Evolutionary conservation across 2,888 invertebrate genomes (phyloP), one percentile per base, ranked within the genome.

Genomic region (Drosophila crucigera): DNA sequence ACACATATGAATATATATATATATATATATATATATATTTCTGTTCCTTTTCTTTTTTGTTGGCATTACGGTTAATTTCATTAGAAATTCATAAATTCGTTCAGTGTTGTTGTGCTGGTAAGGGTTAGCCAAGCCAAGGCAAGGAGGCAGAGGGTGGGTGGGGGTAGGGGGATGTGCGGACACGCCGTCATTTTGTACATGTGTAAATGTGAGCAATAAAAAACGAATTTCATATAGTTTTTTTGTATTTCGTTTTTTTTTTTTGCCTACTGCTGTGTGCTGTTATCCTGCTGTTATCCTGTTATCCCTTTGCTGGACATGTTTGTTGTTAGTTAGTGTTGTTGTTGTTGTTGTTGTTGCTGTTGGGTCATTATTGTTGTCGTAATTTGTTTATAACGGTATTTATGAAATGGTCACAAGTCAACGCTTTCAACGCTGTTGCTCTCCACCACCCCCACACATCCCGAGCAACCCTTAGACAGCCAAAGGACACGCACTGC

Each of bases 321-420:
- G 49, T 60, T 39, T 66, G 31, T 50, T 41, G 16, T 3, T 50
- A 63, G 31, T 56, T 35, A 4, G 10, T 22, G 25, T 61, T 43
- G 52, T 35, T 71, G 35, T 41, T 62, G 65, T 64, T 74, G 82
- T 73, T 62, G 65, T 64, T 74, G 82, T 73, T 77, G 77, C 78
- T 81, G 78, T 82, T 75, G 73, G 77, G 78, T 61, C 85, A 76
- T 82, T 88, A 76, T 80, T 89, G 76, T 82, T 82, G 89, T 75
- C 76, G 91, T 87, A 90, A 90, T 90, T 91, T 85, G 89, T 90
- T 87, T 89, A 90, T 90, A 81, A 85, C 87, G 83, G 84, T 87
- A 89, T 90, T 90, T 91, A 90, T 89, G 91, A 91, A 91, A 91
- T 91, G 91, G 91, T 92, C 92, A 91, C 91, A 92, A 92, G 91